A percentile compares a stretch with the other conserved stretches of the same genome.
Conservation (phyloP, 2,113 vertebrate species). For the Silurus glanis region DNA sequence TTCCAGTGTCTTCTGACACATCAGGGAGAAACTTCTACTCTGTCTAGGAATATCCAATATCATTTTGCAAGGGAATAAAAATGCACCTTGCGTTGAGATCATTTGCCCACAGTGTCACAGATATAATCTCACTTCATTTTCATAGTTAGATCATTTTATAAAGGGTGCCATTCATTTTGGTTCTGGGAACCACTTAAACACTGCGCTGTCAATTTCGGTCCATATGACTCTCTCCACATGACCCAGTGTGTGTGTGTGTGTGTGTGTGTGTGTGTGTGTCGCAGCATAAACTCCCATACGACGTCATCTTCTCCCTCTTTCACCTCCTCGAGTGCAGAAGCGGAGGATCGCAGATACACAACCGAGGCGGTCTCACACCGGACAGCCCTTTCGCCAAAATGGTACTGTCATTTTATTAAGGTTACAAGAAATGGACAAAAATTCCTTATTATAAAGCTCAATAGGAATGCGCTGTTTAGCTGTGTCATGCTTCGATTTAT, state of each 20-base stretch:
- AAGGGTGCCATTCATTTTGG: not conserved
- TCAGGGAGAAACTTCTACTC: not conserved
- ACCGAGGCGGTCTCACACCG: slow-evolving; percentile 43
- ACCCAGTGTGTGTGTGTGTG: slow-evolving; percentile 36
- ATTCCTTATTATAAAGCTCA: not conserved
- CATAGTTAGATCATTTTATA: not conserved
- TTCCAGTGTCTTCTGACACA: too few species aligned
- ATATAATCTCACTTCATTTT: not conserved
- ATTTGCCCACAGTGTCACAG: not conserved
- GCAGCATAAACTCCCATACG: slow-evolving; percentile 55
- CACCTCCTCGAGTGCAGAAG: slow-evolving; percentile 45
- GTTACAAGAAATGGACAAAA: not conserved
- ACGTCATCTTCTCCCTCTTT: slow-evolving; percentile 58
- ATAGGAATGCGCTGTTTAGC: not conserved
- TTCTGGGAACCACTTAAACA: not conserved
- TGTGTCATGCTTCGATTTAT: not conserved
- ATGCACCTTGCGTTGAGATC: not conserved
- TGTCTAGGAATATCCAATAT: not conserved
- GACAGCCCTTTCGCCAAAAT: slow-evolving; percentile 55
- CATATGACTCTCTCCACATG: slow-evolving; percentile 59
- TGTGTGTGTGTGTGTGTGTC: slow-evolving; percentile 23
- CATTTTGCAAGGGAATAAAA: not conserved
- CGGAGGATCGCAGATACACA: slow-evolving; percentile 46
- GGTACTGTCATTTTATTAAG: slow-evolving; percentile 42
- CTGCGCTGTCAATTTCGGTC: slow-evolving; percentile 24